Percentiles rank a stretch among this genome's conserved stretches.
Evolutionary conservation across 92 coral and sea anemone genomes (phyloP).

Genomic region (Metridium senile): DNA sequence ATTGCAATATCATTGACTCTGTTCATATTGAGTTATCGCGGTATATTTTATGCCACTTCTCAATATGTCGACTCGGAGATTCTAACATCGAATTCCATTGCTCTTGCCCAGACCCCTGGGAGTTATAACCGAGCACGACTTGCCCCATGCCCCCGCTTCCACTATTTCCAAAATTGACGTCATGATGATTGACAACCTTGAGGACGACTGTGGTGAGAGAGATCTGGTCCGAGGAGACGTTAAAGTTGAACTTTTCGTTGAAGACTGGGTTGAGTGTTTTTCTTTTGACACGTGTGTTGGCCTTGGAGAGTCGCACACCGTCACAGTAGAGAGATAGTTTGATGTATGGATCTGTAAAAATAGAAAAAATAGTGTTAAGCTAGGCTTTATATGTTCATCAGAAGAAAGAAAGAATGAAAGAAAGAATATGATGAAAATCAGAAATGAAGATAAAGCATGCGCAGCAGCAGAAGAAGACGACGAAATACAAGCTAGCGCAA

Average conservation of each 20-base stretch:
- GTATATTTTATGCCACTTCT: constrained; percentile 90
- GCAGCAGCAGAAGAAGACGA: too few species aligned
- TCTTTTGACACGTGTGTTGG: constrained; percentile 93
- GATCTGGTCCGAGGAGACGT: constrained; percentile 92
- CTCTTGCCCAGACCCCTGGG: constrained; percentile 92
- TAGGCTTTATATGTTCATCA: too few species aligned
- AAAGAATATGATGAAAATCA: background rate
- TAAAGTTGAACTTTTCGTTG: constrained; percentile 97
- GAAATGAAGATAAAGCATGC: too few species aligned
- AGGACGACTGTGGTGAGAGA: constrained; percentile 91
- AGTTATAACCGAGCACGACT: constrained; percentile 88
- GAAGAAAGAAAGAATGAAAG: too few species aligned
- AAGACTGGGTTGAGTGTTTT: constrained; percentile 86
- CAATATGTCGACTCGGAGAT: constrained; percentile 91
- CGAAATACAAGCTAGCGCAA: too few species aligned
- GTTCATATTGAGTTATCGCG: constrained; percentile 36
- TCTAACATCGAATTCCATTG: constrained; percentile 96
- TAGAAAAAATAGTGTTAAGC: background rate
- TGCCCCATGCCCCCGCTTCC: constrained; percentile 67
- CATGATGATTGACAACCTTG: constrained; percentile 81
- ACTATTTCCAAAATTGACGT: constrained; percentile 54
- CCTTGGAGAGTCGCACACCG: constrained; percentile 86
- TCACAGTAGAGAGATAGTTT: constrained; percentile 92
- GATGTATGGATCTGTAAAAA: constrained; percentile 80
- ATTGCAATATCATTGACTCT: background rate